Conservation (phyloP, 2,113 vertebrate genomes). For the Neotragus moschatus region DNA sequence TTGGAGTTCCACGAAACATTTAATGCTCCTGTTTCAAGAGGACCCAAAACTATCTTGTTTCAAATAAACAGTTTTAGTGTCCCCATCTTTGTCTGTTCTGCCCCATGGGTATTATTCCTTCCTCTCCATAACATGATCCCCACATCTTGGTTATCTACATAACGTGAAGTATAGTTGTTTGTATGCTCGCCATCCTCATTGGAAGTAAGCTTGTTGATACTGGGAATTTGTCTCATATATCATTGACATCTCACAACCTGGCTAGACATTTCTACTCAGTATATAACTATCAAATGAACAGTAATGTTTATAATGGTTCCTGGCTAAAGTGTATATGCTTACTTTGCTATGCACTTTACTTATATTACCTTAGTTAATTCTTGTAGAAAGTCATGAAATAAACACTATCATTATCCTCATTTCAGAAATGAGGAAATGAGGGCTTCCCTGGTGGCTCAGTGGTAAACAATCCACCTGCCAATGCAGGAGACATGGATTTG, state of each 20-base stretch:
- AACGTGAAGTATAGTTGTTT: not conserved
- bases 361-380: not conserved
- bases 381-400: not conserved
- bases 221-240: not conserved
- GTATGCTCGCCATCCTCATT: not conserved
- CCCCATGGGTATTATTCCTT: not conserved
- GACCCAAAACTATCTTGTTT: not conserved
- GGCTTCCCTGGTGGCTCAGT: not conserved
- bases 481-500: not conserved
- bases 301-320: not conserved
- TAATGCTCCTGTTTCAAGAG: conserved; percentile 3
- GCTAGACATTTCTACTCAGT: not conserved
- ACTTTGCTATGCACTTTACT: not conserved
- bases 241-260: not conserved
- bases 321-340: not conserved
- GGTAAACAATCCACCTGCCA: not conserved
- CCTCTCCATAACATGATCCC: not conserved
- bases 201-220: not conserved
- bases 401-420: not conserved
- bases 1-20: not conserved
- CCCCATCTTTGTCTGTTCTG: not conserved
- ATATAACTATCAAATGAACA: not conserved
- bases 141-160: not conserved
- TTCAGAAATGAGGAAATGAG: not conserved
- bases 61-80: not conserved